These are phyloP conservation scores for Theonella swinhoei DNA, from an alignment of 37 sponge, comb jelly and placozoan species.

Conservation along the genomic window DNA sequence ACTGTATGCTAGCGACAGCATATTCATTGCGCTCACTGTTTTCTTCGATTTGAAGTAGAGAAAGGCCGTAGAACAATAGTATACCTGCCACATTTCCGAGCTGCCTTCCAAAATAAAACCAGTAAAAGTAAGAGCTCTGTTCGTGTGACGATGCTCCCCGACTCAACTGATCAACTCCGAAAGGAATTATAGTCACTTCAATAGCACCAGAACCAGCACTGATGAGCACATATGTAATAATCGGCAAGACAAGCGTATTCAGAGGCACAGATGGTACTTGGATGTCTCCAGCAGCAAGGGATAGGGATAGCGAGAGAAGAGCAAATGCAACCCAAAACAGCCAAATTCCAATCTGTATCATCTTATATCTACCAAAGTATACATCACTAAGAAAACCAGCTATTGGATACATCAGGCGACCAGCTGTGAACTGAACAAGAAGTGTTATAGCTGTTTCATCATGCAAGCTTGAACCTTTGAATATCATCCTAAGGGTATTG, in stretches of 20 bases:
- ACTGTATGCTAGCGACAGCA: not conserved
- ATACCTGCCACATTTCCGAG: not conserved
- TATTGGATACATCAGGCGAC: slow-evolving; percentile 3
- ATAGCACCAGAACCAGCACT: slow-evolving; percentile 7
- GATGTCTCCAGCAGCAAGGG: not conserved
- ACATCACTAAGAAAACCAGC: slow-evolving; percentile 1
- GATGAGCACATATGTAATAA: not conserved
- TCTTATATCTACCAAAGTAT: not conserved
- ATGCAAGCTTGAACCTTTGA: not conserved
- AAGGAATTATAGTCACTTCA: slow-evolving; percentile 25
- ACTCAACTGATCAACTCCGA: slow-evolving; percentile 14
- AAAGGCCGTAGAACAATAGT: not conserved
- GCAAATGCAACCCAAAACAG: slow-evolving; percentile 6
- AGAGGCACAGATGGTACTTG: not conserved
- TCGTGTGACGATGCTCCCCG: slow-evolving; percentile 19
- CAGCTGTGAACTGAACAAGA: not conserved
- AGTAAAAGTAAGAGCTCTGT: slow-evolving; percentile 20
- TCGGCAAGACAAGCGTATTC: not conserved
- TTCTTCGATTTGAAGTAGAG: not conserved
- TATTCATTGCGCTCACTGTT: not conserved
- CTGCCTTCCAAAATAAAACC: slow-evolving; percentile 19
- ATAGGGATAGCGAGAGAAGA: not conserved
- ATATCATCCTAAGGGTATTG: not conserved
- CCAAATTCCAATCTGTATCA: not conserved
- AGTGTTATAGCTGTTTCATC: not conserved